A percentile compares a stretch with the other conserved stretches of the same genome.
Conservation (phyloP, 2,888 invertebrate species). For the Exephanes ischioxanthus region DNA sequence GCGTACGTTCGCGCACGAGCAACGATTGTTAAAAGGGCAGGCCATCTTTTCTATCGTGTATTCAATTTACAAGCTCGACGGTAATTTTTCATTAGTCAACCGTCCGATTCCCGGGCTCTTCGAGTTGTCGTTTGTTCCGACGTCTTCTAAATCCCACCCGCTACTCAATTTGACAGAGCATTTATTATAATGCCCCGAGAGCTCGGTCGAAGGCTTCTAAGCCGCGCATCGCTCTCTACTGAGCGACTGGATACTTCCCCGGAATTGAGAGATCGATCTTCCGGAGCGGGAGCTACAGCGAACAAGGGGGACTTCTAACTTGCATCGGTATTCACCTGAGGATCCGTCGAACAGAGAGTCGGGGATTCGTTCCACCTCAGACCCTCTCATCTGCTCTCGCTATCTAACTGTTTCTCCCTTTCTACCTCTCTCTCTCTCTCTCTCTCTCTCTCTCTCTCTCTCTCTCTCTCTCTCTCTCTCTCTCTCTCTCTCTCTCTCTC, state of each 20-base stretch:
- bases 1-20: too few species aligned
- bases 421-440: conserved; percentile 5
- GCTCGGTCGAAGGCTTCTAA: conserved; percentile 30
- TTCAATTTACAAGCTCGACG: background rate
- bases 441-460: conserved; percentile 12
- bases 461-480: conserved; percentile 13
- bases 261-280: conserved; percentile 65
- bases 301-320: conserved; percentile 6
- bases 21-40: too few species aligned
- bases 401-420: background rate
- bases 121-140: background rate
- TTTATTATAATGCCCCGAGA: conserved; percentile 31
- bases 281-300: conserved; percentile 16
- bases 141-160: background rate
- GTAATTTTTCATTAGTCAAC: background rate
- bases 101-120: background rate
- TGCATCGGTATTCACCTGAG: conserved; percentile 52
- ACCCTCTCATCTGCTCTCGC: background rate
- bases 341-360: conserved; percentile 43
- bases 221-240: conserved; percentile 31
- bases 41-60: background rate
- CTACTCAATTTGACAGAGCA: background rate
- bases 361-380: conserved; percentile 17
- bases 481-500: conserved; percentile 5
- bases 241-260: conserved; percentile 12